Conservation (phyloP, 2,888 invertebrate species). For the Limnephilus auricula region DNA sequence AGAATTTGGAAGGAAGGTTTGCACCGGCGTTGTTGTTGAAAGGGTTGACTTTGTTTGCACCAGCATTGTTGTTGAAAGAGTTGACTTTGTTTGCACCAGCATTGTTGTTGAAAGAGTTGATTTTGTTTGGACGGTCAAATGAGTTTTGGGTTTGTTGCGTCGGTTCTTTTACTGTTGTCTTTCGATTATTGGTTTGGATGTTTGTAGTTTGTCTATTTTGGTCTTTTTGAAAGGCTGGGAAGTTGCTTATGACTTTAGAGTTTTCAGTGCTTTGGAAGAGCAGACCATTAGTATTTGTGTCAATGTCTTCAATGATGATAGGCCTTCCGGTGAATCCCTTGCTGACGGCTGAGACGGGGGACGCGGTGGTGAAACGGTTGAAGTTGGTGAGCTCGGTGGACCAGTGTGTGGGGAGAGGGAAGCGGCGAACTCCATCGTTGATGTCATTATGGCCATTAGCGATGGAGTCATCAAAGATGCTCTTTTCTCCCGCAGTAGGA, state of each 20-base stretch:
- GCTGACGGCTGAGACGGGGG: constrained; percentile 36
- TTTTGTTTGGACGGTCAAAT: neutral
- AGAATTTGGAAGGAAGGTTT: constrained; percentile 56
- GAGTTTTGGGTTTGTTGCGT: neutral
- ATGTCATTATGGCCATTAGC: constrained; percentile 72
- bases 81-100: too few relatives aligned
- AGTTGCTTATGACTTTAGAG: constrained; percentile 19
- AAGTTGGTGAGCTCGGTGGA: constrained; percentile 72
- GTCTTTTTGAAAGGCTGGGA: neutral
- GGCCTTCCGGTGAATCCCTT: constrained; percentile 68
- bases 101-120: constrained; percentile 37
- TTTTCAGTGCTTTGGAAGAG: constrained; percentile 48
- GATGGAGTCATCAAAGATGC: constrained; percentile 74
- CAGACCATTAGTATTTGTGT: constrained; percentile 31
- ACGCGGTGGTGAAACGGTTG: constrained; percentile 58
- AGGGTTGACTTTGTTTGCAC: too few relatives aligned
- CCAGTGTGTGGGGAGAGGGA: constrained; percentile 78
- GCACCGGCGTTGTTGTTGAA: too few relatives aligned
- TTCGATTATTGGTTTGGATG: neutral
- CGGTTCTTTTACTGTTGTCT: constrained; percentile 5
- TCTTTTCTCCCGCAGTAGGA: constrained; percentile 73
- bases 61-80: too few relatives aligned
- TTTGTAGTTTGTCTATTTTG: constrained; percentile 9
- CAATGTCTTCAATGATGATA: constrained; percentile 67
- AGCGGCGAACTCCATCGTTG: constrained; percentile 74